phyloP scores from a whole-genome alignment of 2,113 vertebrate genomes.

The Tursiops truncatus region DNA sequence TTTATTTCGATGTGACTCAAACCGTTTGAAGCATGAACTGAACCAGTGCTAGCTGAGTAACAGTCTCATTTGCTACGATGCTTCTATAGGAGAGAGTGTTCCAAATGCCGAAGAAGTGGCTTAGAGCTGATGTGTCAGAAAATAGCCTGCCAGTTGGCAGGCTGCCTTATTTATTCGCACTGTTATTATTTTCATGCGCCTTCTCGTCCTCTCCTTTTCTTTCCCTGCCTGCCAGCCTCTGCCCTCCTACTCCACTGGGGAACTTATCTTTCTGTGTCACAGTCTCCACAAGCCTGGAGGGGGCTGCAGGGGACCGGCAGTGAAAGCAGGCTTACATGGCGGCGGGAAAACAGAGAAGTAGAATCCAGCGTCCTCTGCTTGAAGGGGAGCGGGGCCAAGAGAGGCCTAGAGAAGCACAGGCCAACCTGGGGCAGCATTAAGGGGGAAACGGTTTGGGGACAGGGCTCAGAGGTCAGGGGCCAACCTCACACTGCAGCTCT shows the following conservation, averaged over 20 bases:
- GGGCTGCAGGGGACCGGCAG: neutral
- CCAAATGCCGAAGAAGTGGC: neutral
- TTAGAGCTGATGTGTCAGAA: neutral
- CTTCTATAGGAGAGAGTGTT: neutral
- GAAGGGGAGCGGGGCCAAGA: fast-evolving
- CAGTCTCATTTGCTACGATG: neutral
- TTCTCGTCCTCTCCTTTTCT: neutral
- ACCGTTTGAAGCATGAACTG: neutral
- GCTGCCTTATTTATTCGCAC: neutral
- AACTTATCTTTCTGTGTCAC: neutral
- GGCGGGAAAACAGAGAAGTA: neutral
- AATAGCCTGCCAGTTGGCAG: neutral
- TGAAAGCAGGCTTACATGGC: neutral
- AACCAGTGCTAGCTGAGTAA: neutral
- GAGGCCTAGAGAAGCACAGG: neutral
- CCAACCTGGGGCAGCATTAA: neutral
- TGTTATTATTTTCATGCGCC: neutral
- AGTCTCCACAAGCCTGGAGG: neutral
- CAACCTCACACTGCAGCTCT: neutral
- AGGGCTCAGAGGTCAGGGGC: neutral
- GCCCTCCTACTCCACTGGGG: neutral
- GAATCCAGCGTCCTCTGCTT: neutral
- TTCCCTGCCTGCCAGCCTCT: neutral
- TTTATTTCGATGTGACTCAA: neutral
- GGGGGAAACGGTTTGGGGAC: neutral